phyloP scores from a whole-genome alignment of 2,113 vertebrate genomes.

The Archilochus colubris region DNA sequence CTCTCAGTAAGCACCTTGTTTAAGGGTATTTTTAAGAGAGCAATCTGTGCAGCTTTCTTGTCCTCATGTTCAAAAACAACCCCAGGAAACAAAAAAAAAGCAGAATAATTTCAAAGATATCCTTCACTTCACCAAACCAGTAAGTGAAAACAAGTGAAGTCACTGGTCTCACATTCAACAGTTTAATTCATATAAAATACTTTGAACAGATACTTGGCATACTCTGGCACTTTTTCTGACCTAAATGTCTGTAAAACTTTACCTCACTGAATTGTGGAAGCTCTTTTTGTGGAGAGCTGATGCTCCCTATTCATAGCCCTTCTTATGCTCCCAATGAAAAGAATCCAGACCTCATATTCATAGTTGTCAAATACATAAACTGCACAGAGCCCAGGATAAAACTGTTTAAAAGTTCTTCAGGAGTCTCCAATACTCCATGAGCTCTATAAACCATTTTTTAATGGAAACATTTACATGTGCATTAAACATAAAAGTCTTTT shows the following conservation, averaged over 20 bases:
- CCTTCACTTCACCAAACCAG: background rate
- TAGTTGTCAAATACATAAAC: background rate
- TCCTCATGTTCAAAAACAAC: background rate
- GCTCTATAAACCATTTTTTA: background rate
- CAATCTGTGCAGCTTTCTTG: background rate
- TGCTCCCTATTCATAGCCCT: background rate
- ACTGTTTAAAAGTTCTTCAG: background rate
- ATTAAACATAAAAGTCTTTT: background rate
- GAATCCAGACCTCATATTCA: background rate
- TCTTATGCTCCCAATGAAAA: background rate
- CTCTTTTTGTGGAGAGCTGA: background rate
- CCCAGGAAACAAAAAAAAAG: background rate
- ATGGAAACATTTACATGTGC: background rate
- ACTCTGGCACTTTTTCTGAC: background rate
- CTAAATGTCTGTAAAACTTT: background rate
- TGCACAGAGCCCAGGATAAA: background rate
- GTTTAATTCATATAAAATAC: background rate
- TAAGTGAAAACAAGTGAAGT: background rate
- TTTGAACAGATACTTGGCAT: background rate
- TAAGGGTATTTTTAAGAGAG: background rate
- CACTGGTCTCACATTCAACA: constrained; percentile 49
- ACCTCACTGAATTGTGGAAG: background rate
- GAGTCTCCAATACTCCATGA: background rate
- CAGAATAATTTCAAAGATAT: background rate
- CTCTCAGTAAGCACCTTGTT: background rate